Conservation (phyloP, 2,888 invertebrate genomes). For the Iselma pallidipennis region DNA sequence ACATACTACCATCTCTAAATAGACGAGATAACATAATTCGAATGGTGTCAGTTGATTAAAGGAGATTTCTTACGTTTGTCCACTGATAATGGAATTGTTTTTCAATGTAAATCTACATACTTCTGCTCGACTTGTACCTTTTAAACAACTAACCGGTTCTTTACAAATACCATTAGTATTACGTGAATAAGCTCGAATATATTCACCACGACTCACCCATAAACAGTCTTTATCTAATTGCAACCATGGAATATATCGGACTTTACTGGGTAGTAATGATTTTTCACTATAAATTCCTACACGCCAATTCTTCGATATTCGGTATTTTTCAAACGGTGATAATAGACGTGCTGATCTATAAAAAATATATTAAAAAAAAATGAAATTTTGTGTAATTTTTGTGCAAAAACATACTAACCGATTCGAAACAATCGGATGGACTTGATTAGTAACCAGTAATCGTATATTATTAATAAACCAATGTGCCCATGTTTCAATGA, state of each 20-base stretch:
- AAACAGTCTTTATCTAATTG: slow-evolving; percentile 57
- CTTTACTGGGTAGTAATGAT: slow-evolving; percentile 50
- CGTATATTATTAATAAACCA: slow-evolving; percentile 27
- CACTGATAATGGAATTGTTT: slow-evolving; percentile 51
- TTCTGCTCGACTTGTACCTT: slow-evolving; percentile 47
- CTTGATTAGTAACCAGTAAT: slow-evolving; percentile 27
- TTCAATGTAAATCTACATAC: slow-evolving; percentile 57
- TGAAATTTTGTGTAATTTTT: not conserved
- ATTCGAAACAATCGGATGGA: slow-evolving; percentile 11
- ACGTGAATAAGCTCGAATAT: slow-evolving; percentile 49
- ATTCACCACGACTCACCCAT: slow-evolving; percentile 60
- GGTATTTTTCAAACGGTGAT: slow-evolving; percentile 50
- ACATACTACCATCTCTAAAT: slow-evolving; percentile 53
- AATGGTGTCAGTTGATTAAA: not conserved
- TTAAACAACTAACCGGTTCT: slow-evolving; percentile 39
- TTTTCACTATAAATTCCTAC: slow-evolving; percentile 59
- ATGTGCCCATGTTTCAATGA: slow-evolving; percentile 50
- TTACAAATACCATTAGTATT: slow-evolving; percentile 31
- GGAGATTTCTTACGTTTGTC: slow-evolving; percentile 51
- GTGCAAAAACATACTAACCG: slow-evolving; percentile 3
- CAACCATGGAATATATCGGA: slow-evolving; percentile 61
- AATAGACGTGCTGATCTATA: slow-evolving; percentile 34
- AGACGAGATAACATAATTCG: not conserved
- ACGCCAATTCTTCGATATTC: slow-evolving; percentile 62
- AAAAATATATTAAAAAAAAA: slow-evolving; percentile 19